phyloP scores from a whole-genome alignment of 2,113 vertebrate genomes.

The human (Homo sapiens) region GRCh38 chr12:125294001-125294500 shows the following conservation, averaged over 20 bases:
- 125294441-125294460: neutral
- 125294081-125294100: neutral
- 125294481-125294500: neutral
- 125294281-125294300: fast-evolving
- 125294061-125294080: neutral
- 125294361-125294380: neutral
- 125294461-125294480: neutral
- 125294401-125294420: neutral
- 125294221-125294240: too few species aligned
- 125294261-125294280: too few species aligned
- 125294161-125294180: neutral
- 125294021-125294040: neutral
- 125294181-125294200: too few species aligned
- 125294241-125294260: neutral
- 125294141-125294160: neutral
- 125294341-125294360: neutral
- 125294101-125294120: neutral
- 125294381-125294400: neutral
- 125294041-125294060: neutral
- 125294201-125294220: neutral
- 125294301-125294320: too few species aligned
- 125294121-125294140: neutral
- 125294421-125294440: neutral
- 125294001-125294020: neutral
- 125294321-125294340: neutral